Evolutionary conservation across 92 coral and sea anemone species (phyloP).

Genomic region (Siderastrea siderea): DNA sequence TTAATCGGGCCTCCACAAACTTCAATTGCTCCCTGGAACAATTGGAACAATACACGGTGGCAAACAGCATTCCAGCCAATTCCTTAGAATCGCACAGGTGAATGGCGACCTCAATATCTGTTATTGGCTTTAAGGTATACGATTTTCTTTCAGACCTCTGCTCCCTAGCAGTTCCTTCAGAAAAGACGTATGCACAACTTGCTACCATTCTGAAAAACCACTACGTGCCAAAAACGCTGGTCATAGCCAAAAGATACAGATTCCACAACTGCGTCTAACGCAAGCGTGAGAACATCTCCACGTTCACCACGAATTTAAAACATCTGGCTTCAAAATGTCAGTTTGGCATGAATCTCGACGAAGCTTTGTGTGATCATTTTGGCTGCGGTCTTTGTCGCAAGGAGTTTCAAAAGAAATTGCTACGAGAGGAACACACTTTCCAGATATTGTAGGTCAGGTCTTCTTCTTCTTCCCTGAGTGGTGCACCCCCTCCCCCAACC

Average conservation of each 20-base stretch:
- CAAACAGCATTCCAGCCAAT: constrained; percentile 45
- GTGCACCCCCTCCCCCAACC: no score
- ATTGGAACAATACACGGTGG: constrained; percentile 53
- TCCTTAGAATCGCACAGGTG: constrained; percentile 41
- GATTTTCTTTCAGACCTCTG: constrained; percentile 55
- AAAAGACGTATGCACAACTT: constrained; percentile 42
- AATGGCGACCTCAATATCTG: constrained; percentile 53
- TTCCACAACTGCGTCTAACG: constrained; percentile 47
- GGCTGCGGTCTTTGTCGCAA: neutral
- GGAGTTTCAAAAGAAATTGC: constrained; percentile 41
- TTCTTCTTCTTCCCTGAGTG: no score
- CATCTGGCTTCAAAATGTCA: constrained; percentile 48
- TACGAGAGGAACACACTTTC: constrained; percentile 23
- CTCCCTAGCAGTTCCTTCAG: constrained; percentile 50
- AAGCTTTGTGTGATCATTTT: constrained; percentile 59
- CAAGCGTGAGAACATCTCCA: constrained; percentile 30
- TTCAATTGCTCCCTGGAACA: constrained; percentile 38
- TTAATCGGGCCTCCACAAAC: constrained; percentile 1
- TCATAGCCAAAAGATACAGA: constrained; percentile 51
- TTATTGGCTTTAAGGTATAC: constrained; percentile 55
- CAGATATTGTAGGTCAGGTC: no score
- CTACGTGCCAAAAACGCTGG: constrained; percentile 52
- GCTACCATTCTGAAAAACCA: constrained; percentile 50
- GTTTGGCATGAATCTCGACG: constrained; percentile 55
- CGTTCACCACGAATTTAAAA: constrained; percentile 7